Conservation (phyloP, 1,140 invertebrate genomes). For the Euwallacea similis region DNA sequence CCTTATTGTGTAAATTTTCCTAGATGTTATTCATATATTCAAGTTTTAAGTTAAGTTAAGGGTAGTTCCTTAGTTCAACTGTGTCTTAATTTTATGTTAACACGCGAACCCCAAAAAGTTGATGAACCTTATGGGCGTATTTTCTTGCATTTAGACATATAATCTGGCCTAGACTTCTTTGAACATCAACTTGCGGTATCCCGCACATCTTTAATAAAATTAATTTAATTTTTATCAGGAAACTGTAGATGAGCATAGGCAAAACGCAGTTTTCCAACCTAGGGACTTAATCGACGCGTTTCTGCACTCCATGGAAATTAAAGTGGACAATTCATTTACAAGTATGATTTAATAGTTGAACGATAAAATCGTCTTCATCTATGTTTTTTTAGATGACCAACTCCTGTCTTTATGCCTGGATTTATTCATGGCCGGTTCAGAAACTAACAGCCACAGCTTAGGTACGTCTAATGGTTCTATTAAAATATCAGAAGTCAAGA, state of each 20-base stretch:
- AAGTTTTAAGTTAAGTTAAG: no score
- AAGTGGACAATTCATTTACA: no score
- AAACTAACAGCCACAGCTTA: neutral
- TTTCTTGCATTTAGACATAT: no score
- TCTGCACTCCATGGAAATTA: conserved; percentile 41
- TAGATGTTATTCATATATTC: neutral
- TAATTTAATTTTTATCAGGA: conserved; percentile 40
- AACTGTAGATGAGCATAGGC: conserved; percentile 45
- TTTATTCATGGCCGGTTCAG: neutral
- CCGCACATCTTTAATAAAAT: neutral
- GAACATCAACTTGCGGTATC: no score
- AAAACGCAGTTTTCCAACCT: conserved; percentile 35
- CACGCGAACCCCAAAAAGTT: no score
- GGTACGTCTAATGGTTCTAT: neutral
- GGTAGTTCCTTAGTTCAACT: no score
- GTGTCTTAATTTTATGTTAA: no score
- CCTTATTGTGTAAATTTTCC: neutral
- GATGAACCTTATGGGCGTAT: no score
- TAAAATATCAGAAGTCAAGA: no score
- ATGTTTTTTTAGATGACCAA: conserved; percentile 53
- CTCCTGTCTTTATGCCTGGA: conserved; percentile 47
- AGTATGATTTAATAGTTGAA: no score
- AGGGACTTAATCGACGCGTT: conserved; percentile 47
- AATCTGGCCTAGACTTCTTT: no score
- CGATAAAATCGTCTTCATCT: no score